Evolutionary conservation across 2,113 vertebrate species (phyloP), one percentile per base, ranked within the genome.

Genomic region (Ageneiosus marmoratus): DNA sequence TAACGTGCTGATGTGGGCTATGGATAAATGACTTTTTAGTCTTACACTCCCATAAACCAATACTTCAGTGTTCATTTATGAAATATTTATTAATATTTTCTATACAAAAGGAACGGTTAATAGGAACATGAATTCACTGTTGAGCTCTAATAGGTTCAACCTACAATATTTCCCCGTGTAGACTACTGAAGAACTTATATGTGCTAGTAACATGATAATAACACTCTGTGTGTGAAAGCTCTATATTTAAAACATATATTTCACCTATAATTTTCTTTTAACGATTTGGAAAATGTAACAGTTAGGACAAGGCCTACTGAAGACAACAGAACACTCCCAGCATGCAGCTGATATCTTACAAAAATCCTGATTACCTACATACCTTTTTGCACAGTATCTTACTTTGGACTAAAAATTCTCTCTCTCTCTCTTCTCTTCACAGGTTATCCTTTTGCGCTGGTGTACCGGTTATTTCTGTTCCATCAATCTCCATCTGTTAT

Each of bases 371-470:
- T n/a, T n/a, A 73, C 4, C 8, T 51, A 53, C 16, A 53, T 51
- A 3, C 6, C 46, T 18, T 29, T 32, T 29, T n/a, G 24, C 13
- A 27, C 18, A 11, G 48, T 51, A 32, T 75, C 29, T n/a, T 46
- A 46, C 10, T n/a, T 13, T 70, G 37, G 22, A 70, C 44, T 70
- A n/a, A 24, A 70, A 13, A 1, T 12, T 24, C 22, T 24, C 24
- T 65, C 55, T 70, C 8, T 74, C 5, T 82, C 37, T 82, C 34
- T 76, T 85, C 10, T 77, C 16, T 82, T 62, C 88, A 70, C 86
- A 99, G 98, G 97, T 74, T 99, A 99, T 92, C 97, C 96, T 48
- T 95, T 95, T 92, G 97, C 97, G 87, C 91, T 97, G 93, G 92
- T 98, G 86, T 97, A 97, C 88, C 95, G 97, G 18, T 89, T 83